phyloP scores from a whole-genome alignment of 2,888 invertebrate genomes.

The Melipona bicolor region DNA sequence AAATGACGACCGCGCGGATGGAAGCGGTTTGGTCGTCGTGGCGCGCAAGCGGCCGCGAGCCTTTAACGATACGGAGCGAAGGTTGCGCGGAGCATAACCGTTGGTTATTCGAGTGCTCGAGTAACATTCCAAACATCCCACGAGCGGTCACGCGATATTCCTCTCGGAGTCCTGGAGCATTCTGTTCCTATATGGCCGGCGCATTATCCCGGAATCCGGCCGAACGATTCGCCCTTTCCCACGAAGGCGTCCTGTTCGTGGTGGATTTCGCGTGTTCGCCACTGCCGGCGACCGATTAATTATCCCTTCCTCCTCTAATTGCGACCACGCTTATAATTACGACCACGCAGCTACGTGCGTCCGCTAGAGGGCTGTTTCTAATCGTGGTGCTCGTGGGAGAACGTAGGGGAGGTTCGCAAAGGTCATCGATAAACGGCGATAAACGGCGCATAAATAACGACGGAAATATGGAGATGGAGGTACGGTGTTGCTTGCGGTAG shows the following conservation, averaged over 20 bases:
- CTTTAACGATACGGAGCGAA: conserved; percentile 72
- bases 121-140: conserved; percentile 75
- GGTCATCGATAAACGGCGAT: conserved; percentile 20
- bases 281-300: conserved; percentile 77
- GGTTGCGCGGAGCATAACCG: conserved; percentile 70
- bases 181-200: conserved; percentile 68
- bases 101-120: conserved; percentile 71
- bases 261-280: conserved; percentile 73
- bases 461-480: not conserved
- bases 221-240: conserved; percentile 71
- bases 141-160: conserved; percentile 75
- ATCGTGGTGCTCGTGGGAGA: conserved; percentile 23
- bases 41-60: conserved; percentile 38
- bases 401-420: conserved; percentile 1
- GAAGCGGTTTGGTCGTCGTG: conserved; percentile 44
- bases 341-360: conserved; percentile 48
- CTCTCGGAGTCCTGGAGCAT: conserved; percentile 65
- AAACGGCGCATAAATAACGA: conserved; percentile 16
- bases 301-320: conserved; percentile 73
- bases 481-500: not conserved
- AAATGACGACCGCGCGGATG: conserved; percentile 69
- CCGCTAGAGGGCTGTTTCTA: conserved; percentile 19
- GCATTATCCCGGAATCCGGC: conserved; percentile 71
- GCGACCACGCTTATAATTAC: conserved; percentile 72
- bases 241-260: conserved; percentile 68